Evolutionary conservation across 1,140 invertebrate species (phyloP).

Genomic region (Cylas formicarius): DNA sequence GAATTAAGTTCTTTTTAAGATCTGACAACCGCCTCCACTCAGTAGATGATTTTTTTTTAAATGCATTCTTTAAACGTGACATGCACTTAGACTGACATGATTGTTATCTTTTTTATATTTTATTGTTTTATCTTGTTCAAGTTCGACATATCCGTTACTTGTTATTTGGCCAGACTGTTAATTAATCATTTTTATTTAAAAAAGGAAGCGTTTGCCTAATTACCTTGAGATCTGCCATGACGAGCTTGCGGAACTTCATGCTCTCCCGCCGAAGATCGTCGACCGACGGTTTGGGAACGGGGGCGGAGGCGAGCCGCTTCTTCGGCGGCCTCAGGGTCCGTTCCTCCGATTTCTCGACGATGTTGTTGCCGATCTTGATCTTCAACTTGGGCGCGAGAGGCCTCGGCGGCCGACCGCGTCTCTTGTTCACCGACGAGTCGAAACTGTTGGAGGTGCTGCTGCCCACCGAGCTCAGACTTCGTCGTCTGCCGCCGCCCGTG

Average conservation of each 20-base stretch:
- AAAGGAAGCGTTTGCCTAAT: no score
- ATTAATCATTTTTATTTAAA: no score
- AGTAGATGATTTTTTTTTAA: no score
- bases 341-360: slow-evolving; percentile 43
- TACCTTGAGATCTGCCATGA: slow-evolving; percentile 68
- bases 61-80: no score
- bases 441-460: slow-evolving; percentile 37
- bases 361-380: slow-evolving; percentile 68
- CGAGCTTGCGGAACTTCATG: slow-evolving; percentile 79
- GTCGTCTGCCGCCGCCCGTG: slow-evolving; percentile 41
- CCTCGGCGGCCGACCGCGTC: slow-evolving; percentile 47
- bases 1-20: no score
- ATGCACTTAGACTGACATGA: no score
- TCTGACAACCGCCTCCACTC: no score
- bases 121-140: no score
- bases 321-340: slow-evolving; percentile 50
- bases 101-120: no score
- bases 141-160: no score
- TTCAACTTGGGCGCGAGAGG: slow-evolving; percentile 65
- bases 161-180: no score
- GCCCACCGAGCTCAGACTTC: slow-evolving; percentile 42
- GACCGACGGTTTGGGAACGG: slow-evolving; percentile 48
- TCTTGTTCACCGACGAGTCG: slow-evolving; percentile 44
- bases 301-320: slow-evolving; percentile 17
- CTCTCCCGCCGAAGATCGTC: slow-evolving; percentile 75